Base-by-base conservation (phyloP, 1,140 invertebrate genomes). In the Cydia pomonella region DNA sequence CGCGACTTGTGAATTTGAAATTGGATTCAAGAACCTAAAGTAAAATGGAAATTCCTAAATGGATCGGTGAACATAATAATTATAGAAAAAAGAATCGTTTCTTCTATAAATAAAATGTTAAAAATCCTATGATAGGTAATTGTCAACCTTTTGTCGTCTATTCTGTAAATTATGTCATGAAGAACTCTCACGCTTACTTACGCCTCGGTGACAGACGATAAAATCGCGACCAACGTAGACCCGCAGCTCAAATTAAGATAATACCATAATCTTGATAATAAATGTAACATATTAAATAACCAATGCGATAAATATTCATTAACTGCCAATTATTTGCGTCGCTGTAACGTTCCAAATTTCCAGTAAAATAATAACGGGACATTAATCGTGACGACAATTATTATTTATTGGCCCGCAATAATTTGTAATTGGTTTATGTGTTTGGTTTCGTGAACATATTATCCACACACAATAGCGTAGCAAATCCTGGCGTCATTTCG, bases 401-500 rank as follows among this genome's bases (percentile, higher is more conserved):
- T 33, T 69, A 69, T 69, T 69, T 69, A 69, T 69, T 69, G 64
- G 18, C 7, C n/a, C 27, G 64, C n/a, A 41, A 69, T 33, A 41
- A 69, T 33, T 69, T 12, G 9, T 69, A 18, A 41, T 38, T 33
- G 64, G 29, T 69, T 69, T 18, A 38, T 33, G 7, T 59, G 53
- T 59, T 47, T 53, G 53, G 21, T 10, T 23, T 23, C 53, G 18
- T 59, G 3, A 9, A 53, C 7, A 13, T n/a, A n/a, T 18, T 53
- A 21, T 18, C 13, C 41, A 50, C 6, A 50, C n/a, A 50, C 9
- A n/a, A 18, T 50, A 18, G 47, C 47, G 47, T 18, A 18, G 47
- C 47, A 50, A 50, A 50, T 47, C 1, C 6, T 41, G 44, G 13
- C 47, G 47, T 7, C 47, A 50, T n/a, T 44, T 16, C 16, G 12